Percentiles rank a stretch among this genome's conserved stretches.
Evolutionary conservation across 2,797 vertebrate species (phyloP).

Genomic region (Chloroceryle inda): DNA sequence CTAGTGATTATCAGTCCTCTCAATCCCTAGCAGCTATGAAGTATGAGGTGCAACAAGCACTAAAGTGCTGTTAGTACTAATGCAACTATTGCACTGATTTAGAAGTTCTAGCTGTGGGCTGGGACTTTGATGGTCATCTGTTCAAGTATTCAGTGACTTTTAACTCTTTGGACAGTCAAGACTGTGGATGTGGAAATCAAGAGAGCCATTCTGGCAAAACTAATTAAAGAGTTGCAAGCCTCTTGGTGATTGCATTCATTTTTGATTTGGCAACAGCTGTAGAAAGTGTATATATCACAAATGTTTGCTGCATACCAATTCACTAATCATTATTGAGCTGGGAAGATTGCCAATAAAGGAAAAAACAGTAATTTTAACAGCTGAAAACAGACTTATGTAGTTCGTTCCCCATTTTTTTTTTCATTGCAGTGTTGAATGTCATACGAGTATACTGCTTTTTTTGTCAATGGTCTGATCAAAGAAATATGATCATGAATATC

Average conservation of each 20-base stretch:
- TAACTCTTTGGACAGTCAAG: background rate
- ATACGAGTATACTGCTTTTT: background rate
- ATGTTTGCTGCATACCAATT: slow-evolving; percentile 61
- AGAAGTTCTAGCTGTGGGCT: background rate
- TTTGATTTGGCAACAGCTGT: slow-evolving; percentile 58
- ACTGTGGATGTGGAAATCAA: background rate
- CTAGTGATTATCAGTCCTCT: background rate
- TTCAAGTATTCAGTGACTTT: background rate
- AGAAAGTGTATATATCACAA: slow-evolving; percentile 58
- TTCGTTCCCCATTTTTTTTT: background rate
- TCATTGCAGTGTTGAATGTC: background rate
- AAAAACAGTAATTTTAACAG: background rate
- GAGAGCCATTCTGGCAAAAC: slow-evolving; percentile 18
- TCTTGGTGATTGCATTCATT: slow-evolving; percentile 48
- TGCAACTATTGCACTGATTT: background rate
- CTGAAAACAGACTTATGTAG: background rate
- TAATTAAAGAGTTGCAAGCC: slow-evolving; percentile 60
- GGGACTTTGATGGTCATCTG: background rate
- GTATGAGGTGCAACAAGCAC: background rate
- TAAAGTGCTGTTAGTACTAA: background rate
- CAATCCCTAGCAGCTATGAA: background rate
- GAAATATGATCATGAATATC: slow-evolving; percentile 14
- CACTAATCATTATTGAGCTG: slow-evolving; percentile 58
- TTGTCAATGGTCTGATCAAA: background rate
- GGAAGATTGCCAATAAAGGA: slow-evolving; percentile 51